These are phyloP conservation scores for Hirtodrosophila confusa DNA, from an alignment of 2,888 invertebrate species.

Conservation along the genomic window DNA sequence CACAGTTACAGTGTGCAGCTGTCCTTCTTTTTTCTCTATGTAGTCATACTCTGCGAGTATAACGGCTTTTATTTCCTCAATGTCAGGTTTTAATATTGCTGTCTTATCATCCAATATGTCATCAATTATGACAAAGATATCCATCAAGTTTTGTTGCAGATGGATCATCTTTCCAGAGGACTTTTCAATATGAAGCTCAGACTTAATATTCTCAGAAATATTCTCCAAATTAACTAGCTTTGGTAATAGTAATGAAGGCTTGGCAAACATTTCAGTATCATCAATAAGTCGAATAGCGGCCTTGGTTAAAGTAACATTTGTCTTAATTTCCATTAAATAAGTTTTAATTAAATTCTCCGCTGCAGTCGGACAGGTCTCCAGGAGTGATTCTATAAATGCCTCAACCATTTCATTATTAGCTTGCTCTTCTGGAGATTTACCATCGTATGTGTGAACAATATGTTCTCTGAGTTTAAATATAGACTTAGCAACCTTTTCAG, in stretches of 20 bases:
- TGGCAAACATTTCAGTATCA: conserved; percentile 50
- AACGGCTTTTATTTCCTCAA: conserved; percentile 58
- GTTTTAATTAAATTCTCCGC: conserved; percentile 36
- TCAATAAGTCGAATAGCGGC: conserved; percentile 47
- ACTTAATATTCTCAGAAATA: conserved; percentile 48
- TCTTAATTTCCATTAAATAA: conserved; percentile 50
- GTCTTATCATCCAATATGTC: conserved; percentile 56
- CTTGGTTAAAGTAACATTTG: conserved; percentile 49
- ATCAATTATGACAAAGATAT: conserved; percentile 76
- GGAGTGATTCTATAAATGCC: conserved; percentile 49
- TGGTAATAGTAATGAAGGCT: conserved; percentile 47
- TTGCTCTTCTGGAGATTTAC: conserved; percentile 43
- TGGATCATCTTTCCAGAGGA: conserved; percentile 73
- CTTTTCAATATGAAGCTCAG: conserved; percentile 54
- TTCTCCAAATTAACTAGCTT: conserved; percentile 56
- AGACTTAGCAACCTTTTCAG: conserved; percentile 56
- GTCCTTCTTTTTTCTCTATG: conserved; percentile 47
- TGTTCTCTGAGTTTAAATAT: conserved; percentile 78
- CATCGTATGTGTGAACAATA: conserved; percentile 81
- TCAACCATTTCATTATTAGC: conserved; percentile 40
- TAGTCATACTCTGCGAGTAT: conserved; percentile 61
- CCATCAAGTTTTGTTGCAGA: conserved; percentile 79
- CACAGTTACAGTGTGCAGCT: conserved; percentile 24
- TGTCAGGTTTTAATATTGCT: conserved; percentile 24
- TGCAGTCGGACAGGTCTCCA: conserved; percentile 46